Evolutionary conservation across 1,140 invertebrate species (phyloP).

Genomic region (Vollenhovia emeryi): DNA sequence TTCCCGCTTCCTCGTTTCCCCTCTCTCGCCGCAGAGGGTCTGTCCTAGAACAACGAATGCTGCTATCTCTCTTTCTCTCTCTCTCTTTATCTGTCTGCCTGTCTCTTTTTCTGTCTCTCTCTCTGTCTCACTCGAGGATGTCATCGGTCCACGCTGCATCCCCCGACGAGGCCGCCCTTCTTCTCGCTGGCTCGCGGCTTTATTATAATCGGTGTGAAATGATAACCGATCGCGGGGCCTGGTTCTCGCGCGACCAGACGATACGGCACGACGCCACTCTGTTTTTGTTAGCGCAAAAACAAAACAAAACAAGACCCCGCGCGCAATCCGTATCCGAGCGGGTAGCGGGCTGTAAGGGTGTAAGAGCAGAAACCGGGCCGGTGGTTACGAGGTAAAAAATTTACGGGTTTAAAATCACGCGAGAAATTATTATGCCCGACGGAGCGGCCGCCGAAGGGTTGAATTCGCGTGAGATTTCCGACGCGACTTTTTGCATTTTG

Average conservation of each 20-base stretch:
- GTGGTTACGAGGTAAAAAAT: slow-evolving; percentile 83
- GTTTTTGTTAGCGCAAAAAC: slow-evolving; percentile 78
- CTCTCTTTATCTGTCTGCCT: no score
- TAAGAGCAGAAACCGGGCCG: slow-evolving; percentile 29
- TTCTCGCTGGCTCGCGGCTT: slow-evolving; percentile 61
- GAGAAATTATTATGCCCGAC: slow-evolving; percentile 84
- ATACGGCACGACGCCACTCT: slow-evolving; percentile 76
- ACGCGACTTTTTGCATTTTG: slow-evolving; percentile 54
- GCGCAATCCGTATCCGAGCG: slow-evolving; percentile 33
- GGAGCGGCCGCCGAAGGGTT: slow-evolving; percentile 31
- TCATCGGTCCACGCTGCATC: background rate
- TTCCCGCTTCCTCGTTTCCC: background rate
- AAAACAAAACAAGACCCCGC: slow-evolving; percentile 65
- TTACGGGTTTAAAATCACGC: slow-evolving; percentile 86
- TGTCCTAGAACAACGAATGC: slow-evolving; percentile 26
- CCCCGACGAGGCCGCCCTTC: background rate
- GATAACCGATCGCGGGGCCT: slow-evolving; percentile 82
- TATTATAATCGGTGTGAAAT: slow-evolving; percentile 86
- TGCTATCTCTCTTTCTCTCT: slow-evolving; percentile 31
- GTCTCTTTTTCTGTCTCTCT: no score
- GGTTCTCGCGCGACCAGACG: slow-evolving; percentile 62
- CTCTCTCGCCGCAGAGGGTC: background rate
- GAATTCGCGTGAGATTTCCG: slow-evolving; percentile 45
- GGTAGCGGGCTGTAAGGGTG: background rate
- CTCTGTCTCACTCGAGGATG: no score